These are phyloP conservation scores for Aporophyla nigra DNA, from an alignment of 2,888 invertebrate species.

Conservation along the genomic window DNA sequence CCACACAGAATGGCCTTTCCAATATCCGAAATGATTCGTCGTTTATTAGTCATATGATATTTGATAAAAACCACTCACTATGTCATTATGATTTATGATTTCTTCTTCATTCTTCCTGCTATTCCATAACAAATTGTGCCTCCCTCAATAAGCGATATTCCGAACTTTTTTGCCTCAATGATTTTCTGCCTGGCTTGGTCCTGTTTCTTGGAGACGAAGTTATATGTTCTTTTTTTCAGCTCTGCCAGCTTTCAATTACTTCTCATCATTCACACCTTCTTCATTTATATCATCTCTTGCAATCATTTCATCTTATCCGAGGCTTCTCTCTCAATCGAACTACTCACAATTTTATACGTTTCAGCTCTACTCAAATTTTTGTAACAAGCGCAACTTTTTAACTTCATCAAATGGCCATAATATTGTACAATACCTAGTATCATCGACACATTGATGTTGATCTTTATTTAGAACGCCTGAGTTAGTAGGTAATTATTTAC, in stretches of 20 bases:
- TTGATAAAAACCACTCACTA: neutral
- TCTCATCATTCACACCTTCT: neutral
- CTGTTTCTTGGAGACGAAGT: no score
- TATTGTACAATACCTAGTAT: neutral
- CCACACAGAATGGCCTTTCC: neutral
- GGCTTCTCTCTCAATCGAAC: neutral
- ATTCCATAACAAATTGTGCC: neutral
- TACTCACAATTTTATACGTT: neutral
- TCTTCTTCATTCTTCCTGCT: neutral
- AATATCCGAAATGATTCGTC: neutral
- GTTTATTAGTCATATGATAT: conserved; percentile 18
- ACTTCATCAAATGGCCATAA: neutral
- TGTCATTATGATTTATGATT: neutral
- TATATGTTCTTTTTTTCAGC: neutral
- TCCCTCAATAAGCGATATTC: neutral
- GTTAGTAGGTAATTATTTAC: conserved; percentile 28
- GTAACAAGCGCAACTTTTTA: neutral
- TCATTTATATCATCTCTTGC: neutral
- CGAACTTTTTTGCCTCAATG: no score
- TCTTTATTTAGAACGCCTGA: conserved; percentile 19
- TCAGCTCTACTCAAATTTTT: neutral
- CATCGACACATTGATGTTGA: neutral
- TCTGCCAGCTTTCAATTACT: neutral
- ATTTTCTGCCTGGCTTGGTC: no score
- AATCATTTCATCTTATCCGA: neutral